phyloP scores from a whole-genome alignment of 2,797 vertebrate species.

The Hemitrygon akajei region DNA sequence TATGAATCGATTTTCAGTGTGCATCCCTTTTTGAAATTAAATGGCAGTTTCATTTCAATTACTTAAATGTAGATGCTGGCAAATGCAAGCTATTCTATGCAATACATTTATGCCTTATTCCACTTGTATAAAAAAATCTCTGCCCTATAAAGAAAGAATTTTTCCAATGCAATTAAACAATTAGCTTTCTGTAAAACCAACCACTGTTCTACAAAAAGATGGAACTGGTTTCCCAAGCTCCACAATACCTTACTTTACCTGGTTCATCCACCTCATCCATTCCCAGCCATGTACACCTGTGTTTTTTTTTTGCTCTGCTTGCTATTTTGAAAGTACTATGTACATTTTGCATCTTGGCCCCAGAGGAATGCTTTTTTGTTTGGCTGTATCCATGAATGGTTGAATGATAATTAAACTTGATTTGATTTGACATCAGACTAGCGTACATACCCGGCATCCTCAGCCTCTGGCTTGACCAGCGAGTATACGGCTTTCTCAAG shows the following conservation, averaged over 20 bases:
- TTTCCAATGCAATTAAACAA: not conserved
- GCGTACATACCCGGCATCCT: conserved; percentile 14
- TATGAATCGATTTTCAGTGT: not conserved
- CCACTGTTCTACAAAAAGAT: not conserved
- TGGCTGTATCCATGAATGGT: too few species aligned
- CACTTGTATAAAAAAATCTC: not conserved
- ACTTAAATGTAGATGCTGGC: not conserved
- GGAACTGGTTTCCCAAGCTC: not conserved
- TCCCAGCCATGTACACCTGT: too few species aligned
- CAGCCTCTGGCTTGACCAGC: conserved; percentile 74
- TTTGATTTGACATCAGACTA: not conserved
- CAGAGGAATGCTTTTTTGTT: too few species aligned
- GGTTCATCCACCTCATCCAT: too few species aligned
- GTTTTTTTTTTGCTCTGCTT: too few species aligned
- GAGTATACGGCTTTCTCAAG: conserved; percentile 82
- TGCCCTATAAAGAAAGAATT: too few species aligned
- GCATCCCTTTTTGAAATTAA: not conserved
- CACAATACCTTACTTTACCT: too few species aligned
- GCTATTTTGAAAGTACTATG: too few species aligned
- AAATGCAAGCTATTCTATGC: not conserved
- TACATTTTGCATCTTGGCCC: too few species aligned
- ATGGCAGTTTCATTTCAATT: not conserved
- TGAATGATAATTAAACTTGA: too few species aligned
- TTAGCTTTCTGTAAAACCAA: not conserved
- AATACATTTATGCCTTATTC: not conserved